Evolutionary conservation across 2,797 vertebrate genomes (phyloP), one percentile per base, ranked within the genome.

Genomic region (Orientallactaga sibirica): DNA sequence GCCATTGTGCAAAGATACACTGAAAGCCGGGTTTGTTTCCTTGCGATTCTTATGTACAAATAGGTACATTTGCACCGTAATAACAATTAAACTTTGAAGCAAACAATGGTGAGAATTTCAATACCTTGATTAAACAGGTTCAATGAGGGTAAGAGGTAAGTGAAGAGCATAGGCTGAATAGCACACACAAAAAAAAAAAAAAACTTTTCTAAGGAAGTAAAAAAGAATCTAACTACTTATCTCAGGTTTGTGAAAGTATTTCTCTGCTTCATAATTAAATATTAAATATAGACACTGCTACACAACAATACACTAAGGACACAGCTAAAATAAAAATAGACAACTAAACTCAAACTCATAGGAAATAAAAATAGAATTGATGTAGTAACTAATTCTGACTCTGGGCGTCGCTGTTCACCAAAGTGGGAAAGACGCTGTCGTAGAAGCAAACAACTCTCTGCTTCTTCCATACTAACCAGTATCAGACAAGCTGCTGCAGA

Each of bases 371-470:
- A 93, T 79, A 67, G 48, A 95, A 94, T 73, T 64, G 84, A 78
- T 98, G 97, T 93, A 98, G 77, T 97, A 97, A 97, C 88, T 89
- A n/a, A 27, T 88, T 97, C 88, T 78, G 89, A 94, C 98, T 97
- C 97, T 95, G 95, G 68, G 97, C 93, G 98, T 97, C 98, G 95
- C 98, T 98, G 97, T 98, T 97, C 90, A 95, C 97, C 96, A 97
- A 84, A 95, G 27, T 88, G 96, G 95, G 87, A 92, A 86, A 96
- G 85, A 95, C 90, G 37, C 85, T 81, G 68, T 48, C 18, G 8
- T 68, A 33, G 73, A 41, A 33, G 86, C 2, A 20, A 79, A 10
- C 64, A 55, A 43, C 83, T 76, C 29, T 90, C 76, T 25, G 93
- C 82, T 92, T 79, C 75, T 94, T 88, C 27, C 24, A 9, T 80